Percentiles rank a stretch among this genome's conserved stretches.
These are phyloP conservation scores for Stomatorhinus walkeri DNA, from an alignment of 2,797 vertebrate genomes.

Conservation along the genomic window DNA sequence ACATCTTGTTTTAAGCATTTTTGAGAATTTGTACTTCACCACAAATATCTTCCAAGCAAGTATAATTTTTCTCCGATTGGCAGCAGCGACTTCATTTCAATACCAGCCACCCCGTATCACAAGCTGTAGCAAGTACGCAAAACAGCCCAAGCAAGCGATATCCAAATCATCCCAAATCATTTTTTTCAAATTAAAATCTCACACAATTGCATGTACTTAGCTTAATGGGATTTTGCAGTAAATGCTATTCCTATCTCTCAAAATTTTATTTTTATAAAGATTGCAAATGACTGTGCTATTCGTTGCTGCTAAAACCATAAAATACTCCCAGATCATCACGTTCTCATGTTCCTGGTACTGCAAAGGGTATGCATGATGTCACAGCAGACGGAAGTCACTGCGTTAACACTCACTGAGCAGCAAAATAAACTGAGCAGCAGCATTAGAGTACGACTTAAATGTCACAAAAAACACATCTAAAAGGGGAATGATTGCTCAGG, in stretches of 20 bases:
- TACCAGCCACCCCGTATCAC: not conserved
- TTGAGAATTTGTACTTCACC: too few species aligned
- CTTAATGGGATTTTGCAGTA: not conserved
- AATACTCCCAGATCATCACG: not conserved
- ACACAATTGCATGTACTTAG: not conserved
- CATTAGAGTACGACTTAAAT: not conserved
- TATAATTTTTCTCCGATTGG: not conserved
- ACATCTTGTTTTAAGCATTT: too few species aligned
- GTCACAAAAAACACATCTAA: not conserved
- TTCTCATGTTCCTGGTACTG: not conserved
- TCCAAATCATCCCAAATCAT: not conserved
- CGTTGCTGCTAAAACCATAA: not conserved
- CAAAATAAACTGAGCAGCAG: not conserved
- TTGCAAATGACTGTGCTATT: not conserved
- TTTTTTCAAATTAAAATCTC: not conserved
- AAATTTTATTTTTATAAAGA: not conserved
- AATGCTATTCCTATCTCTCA: not conserved
- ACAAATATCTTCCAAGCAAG: too few species aligned
- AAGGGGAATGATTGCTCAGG: not conserved
- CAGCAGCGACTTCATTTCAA: not conserved
- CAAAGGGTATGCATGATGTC: not conserved
- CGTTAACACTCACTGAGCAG: not conserved
- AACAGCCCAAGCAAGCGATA: not conserved
- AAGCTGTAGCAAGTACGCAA: not conserved
- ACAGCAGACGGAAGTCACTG: not conserved